These are phyloP conservation scores for Coelopa pilipes DNA, from an alignment of 2,888 invertebrate species.

Conservation along the genomic window DNA sequence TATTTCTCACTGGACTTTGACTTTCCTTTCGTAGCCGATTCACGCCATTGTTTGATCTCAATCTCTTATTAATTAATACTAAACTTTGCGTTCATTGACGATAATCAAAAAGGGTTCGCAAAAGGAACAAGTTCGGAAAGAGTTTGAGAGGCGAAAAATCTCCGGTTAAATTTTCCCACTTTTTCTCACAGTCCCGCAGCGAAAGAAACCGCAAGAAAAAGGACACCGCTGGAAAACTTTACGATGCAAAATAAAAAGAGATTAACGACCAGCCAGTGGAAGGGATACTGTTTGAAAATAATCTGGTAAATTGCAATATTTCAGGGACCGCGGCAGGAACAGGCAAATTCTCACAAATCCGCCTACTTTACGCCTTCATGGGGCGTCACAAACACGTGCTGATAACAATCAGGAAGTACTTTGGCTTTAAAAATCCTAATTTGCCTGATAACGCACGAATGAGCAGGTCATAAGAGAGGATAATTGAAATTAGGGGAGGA, in stretches of 20 bases:
- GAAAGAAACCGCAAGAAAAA: not conserved
- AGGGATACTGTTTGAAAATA: conserved; percentile 5
- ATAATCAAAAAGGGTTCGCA: too few species aligned
- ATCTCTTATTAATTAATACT: too few species aligned
- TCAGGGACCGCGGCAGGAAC: conserved; percentile 13
- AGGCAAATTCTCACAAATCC: conserved; percentile 38
- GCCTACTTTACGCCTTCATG: conserved; percentile 33
- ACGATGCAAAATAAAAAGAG: not conserved
- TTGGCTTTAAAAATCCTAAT: conserved; percentile 34
- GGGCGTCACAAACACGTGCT: conserved; percentile 34
- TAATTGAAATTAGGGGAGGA: conserved; percentile 1
- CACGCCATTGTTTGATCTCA: too few species aligned
- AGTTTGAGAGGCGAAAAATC: too few species aligned
- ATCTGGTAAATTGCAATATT: conserved; percentile 22
- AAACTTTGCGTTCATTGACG: too few species aligned
- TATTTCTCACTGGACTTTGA: too few species aligned
- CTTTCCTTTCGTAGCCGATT: too few species aligned
- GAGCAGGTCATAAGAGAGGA: conserved; percentile 25
- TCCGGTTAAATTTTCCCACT: too few species aligned
- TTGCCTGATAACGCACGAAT: conserved; percentile 32
- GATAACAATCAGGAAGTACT: conserved; percentile 33
- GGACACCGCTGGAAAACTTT: conserved; percentile 8
- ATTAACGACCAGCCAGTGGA: conserved; percentile 19
- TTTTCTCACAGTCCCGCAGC: not conserved
- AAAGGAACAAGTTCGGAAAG: too few species aligned